phyloP scores from a whole-genome alignment of 2,797 vertebrate species.

The Poecile montanus region DNA sequence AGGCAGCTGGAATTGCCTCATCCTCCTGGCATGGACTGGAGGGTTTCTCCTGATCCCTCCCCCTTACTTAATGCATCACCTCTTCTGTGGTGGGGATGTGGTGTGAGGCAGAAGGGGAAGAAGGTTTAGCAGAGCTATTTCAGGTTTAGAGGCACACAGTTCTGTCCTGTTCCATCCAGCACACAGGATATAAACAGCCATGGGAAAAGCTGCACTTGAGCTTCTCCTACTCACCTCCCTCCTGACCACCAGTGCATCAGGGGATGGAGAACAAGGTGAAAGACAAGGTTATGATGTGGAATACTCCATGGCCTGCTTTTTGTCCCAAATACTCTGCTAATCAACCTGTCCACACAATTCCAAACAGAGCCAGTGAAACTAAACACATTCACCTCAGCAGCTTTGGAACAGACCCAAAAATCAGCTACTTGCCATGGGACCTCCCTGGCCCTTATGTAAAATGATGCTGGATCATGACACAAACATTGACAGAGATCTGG shows the following conservation, averaged over 20 bases:
- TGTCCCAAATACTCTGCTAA: background rate
- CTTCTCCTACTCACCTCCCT: background rate
- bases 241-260: background rate
- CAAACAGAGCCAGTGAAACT: background rate
- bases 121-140: slow-evolving; percentile 58
- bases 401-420: background rate
- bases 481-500: background rate
- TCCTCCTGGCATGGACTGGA: slow-evolving; percentile 16
- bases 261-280: background rate
- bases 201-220: background rate
- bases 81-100: slow-evolving; percentile 57
- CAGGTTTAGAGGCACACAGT: background rate
- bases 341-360: background rate
- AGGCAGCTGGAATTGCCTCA: slow-evolving; percentile 57
- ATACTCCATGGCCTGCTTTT: background rate
- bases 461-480: background rate
- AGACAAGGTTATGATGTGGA: background rate
- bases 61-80: slow-evolving; percentile 47
- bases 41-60: slow-evolving; percentile 39
- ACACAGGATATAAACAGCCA: background rate
- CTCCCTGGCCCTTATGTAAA: background rate
- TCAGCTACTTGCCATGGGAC: background rate
- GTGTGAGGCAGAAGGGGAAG: slow-evolving; percentile 49
- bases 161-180: slow-evolving; percentile 24
- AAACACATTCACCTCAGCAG: background rate